Evolutionary conservation across 1,140 invertebrate species (phyloP), one percentile per base, ranked within the genome.

Genomic region (Drosophila watanabei): DNA sequence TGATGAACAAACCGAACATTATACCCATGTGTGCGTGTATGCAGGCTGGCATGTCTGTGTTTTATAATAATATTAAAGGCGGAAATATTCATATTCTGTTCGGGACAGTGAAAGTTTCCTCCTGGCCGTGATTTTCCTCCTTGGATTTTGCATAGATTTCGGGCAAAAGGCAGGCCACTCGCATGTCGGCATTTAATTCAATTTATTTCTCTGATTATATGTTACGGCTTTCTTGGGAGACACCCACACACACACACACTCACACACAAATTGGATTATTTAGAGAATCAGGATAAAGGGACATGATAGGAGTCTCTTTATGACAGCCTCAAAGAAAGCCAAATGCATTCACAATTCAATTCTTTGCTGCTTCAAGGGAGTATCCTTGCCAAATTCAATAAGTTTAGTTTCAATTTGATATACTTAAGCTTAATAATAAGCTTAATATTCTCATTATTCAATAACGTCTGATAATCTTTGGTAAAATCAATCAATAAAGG

Each of bases 31-130:
- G 52, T 28, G 13, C 30, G 13, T 69, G 13, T 32, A 13, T 39
- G 18, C 33, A 37, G 24, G 2, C 28, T 13, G n/a, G 35, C 49
- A 52, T 52, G 49, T 4, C 16, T 70, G 18, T 35, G 20, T 68
- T 39, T 18, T 69, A 54, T 71, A 71, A 71, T 69, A 51, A 33
- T 51, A 72, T 73, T 51, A 73, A 73, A 71, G 63, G 11, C 48
- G 48, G 54, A 60, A 72, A 73, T 73, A 72, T 73, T 72, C 70
- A 73, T 73, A 71, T 72, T 59, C 45, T 39, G 9, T 60, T 73
- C n/a, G 6, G 30, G 41, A n/a, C 30, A 73, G 70, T 73, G 70
- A 73, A 73, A 73, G 70, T 73, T 73, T 71, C 24, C n/a, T 14
- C 8, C 20, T n/a, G 18, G 7, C 18, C 3, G 28, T 16, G 35